Evolutionary conservation across 2,113 vertebrate species (phyloP).

Genomic region (Epinephelus moara): DNA sequence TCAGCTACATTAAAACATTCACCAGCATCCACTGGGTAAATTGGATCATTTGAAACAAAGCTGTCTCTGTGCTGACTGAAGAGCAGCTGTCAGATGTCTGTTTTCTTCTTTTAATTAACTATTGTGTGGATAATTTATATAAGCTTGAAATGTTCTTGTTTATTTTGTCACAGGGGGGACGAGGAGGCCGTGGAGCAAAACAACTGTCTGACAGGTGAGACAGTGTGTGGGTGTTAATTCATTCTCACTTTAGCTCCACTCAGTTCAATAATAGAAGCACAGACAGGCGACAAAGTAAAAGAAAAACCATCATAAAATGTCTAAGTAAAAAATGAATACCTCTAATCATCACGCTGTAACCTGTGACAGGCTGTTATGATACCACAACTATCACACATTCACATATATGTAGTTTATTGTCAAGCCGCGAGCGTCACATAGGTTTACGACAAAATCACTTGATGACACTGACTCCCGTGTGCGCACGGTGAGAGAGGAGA

Average conservation of each 20-base stretch:
- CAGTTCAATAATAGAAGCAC: not conserved
- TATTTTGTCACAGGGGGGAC: slow-evolving; percentile 67
- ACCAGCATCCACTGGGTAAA: not conserved
- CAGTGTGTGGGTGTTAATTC: not conserved
- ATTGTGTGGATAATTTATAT: not conserved
- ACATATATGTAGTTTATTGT: too few relatives aligned
- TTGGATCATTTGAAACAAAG: not conserved
- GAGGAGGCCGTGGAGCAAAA: slow-evolving; percentile 77
- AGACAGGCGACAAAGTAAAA: too few relatives aligned
- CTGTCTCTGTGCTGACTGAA: not conserved
- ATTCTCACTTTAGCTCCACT: not conserved
- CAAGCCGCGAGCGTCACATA: too few relatives aligned
- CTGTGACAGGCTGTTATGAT: too few relatives aligned
- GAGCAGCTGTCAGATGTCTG: not conserved
- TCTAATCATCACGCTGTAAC: too few relatives aligned
- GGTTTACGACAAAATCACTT: too few relatives aligned
- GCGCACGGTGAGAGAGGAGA: too few relatives aligned
- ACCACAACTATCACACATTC: too few relatives aligned
- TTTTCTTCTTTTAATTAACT: not conserved
- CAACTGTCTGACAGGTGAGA: slow-evolving; percentile 73
- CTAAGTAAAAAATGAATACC: too few relatives aligned
- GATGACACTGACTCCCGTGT: too few relatives aligned
- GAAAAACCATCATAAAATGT: too few relatives aligned
- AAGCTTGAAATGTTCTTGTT: not conserved
- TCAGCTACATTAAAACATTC: not conserved